Conservation (phyloP, 2,797 vertebrate species). For the Crax fasciolata region DNA sequence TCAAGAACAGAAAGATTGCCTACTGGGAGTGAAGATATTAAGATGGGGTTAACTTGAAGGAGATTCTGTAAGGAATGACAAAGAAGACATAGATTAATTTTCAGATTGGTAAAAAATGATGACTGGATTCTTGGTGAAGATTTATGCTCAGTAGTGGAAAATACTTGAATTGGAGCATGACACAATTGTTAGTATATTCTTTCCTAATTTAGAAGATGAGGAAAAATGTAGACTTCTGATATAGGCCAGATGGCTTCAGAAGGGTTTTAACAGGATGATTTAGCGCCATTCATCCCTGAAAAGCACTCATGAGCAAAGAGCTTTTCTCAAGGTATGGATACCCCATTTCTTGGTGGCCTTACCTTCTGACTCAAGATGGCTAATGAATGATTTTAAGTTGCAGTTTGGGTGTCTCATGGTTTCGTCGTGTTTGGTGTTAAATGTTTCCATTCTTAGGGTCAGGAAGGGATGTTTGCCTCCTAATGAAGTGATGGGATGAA, state of each 20-base stretch:
- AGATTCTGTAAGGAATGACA: background rate
- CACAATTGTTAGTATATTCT: background rate
- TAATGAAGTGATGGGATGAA: background rate
- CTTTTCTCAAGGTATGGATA: background rate
- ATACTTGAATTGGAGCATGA: background rate
- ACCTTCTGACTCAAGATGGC: background rate
- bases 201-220: background rate
- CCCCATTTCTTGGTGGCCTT: background rate
- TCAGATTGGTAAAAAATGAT: background rate
- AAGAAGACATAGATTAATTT: background rate
- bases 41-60: background rate
- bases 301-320: background rate
- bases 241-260: background rate
- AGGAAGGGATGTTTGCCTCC: background rate
- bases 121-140: background rate
- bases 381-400: background rate
- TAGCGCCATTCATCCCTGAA: background rate
- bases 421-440: background rate
- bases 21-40: background rate
- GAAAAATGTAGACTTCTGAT: background rate
- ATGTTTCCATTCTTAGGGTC: background rate
- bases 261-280: background rate
- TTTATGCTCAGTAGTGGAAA: background rate
- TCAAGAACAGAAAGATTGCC: background rate
- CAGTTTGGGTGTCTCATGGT: background rate